Evolutionary conservation across 2,113 vertebrate genomes (phyloP).

Genomic region (Trogon surrucura): DNA sequence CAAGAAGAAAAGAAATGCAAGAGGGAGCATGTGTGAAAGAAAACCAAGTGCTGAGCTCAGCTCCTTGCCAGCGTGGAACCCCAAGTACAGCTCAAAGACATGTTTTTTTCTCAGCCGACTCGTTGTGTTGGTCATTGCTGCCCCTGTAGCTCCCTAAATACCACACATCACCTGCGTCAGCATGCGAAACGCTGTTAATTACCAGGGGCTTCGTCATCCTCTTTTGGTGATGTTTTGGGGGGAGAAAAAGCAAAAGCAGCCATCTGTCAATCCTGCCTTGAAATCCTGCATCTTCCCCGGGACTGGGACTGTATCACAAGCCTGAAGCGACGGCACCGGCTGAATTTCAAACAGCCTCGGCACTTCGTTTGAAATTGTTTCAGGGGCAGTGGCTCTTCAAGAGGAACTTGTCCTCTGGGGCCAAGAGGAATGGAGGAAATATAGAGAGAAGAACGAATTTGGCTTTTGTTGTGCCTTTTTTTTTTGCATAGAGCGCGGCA

Average conservation of each 20-base stretch:
- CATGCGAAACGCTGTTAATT: background rate
- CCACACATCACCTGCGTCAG: background rate
- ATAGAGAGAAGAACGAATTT: background rate
- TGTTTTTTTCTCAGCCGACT: background rate
- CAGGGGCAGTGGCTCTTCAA: background rate
- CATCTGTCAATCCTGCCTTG: background rate
- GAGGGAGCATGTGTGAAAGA: background rate
- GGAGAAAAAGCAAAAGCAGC: background rate
- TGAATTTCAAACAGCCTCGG: constrained; percentile 9
- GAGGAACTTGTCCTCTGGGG: background rate
- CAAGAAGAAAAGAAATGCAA: background rate
- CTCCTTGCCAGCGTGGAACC: background rate
- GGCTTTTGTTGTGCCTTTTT: background rate
- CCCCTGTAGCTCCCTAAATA: background rate
- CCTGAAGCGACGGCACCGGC: background rate
- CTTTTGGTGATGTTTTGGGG: background rate
- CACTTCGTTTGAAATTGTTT: background rate
- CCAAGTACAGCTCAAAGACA: background rate
- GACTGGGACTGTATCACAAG: background rate
- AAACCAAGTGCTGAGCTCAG: background rate
- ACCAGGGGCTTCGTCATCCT: background rate
- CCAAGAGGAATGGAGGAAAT: background rate
- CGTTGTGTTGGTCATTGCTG: rapidly evolving
- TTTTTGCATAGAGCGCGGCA: background rate
- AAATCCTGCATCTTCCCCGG: background rate